Percentiles rank a stretch among this genome's conserved stretches.
Evolutionary conservation across 1,140 invertebrate genomes (phyloP).

Genomic region (Bombus waltoni): DNA sequence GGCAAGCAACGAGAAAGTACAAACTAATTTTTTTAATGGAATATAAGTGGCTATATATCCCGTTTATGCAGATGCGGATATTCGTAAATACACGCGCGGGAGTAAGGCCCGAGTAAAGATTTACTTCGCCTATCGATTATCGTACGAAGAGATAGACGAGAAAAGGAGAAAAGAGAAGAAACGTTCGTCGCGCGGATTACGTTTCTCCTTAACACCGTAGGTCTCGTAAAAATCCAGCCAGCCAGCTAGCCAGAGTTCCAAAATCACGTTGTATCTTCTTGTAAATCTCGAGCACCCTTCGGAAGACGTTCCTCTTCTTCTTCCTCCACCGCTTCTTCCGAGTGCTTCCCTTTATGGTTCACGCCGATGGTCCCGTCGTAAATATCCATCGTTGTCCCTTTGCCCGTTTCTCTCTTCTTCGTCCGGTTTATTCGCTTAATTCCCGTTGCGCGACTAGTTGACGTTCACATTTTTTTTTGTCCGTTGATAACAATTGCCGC

Average conservation of each 20-base stretch:
- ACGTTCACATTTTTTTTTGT: slow-evolving; percentile 15
- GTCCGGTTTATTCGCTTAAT: background rate
- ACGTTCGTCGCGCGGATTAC: background rate
- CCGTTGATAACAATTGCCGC: too few relatives aligned
- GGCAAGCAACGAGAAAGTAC: too few relatives aligned
- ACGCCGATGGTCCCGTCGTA: background rate
- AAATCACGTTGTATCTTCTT: slow-evolving; percentile 11
- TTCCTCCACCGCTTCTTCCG: background rate
- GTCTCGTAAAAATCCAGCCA: slow-evolving; percentile 6
- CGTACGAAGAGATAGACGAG: too few relatives aligned
- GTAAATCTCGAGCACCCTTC: slow-evolving; percentile 6
- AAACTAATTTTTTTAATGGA: too few relatives aligned
- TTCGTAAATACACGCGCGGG: too few relatives aligned
- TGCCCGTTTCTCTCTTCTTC: background rate
- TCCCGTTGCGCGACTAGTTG: background rate
- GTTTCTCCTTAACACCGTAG: background rate
- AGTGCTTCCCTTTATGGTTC: slow-evolving; percentile 19
- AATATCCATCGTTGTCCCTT: slow-evolving; percentile 23
- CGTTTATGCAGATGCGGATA: too few relatives aligned
- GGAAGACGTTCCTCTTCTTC: background rate
- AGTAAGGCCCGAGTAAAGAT: too few relatives aligned
- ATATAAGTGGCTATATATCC: too few relatives aligned
- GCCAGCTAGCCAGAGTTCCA: background rate
- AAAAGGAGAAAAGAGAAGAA: background rate
- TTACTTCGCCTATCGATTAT: too few relatives aligned